A percentile compares a stretch with the other conserved stretches of the same genome.
phyloP scores from a whole-genome alignment of 2,888 invertebrate species.

The Andrena dorsata region DNA sequence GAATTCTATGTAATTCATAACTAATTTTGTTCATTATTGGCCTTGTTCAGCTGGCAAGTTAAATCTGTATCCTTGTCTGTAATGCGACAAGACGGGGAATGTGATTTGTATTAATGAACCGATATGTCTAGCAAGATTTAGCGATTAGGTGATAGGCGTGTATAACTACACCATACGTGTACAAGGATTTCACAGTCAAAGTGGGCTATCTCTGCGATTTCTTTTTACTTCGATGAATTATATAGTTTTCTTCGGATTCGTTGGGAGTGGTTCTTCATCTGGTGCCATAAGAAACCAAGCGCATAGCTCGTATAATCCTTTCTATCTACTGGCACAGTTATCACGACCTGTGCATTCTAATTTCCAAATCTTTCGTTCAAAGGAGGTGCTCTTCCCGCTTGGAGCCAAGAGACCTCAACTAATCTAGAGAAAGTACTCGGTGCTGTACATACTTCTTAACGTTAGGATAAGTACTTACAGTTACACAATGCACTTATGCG shows the following conservation, averaged over 20 bases:
- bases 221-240: slow-evolving; percentile 9
- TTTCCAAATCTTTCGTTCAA: not conserved
- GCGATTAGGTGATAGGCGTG: slow-evolving; percentile 9
- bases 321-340: not conserved
- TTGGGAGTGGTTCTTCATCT: slow-evolving; percentile 8
- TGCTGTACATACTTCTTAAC: slow-evolving; percentile 32
- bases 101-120: slow-evolving; percentile 18
- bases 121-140: slow-evolving; percentile 13
- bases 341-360: not conserved
- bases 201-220: not conserved
- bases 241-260: not conserved
- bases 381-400: not conserved
- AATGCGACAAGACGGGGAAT: slow-evolving; percentile 8
- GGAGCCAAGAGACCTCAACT: not conserved
- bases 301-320: slow-evolving; percentile 7
- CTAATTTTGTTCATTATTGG: not conserved
- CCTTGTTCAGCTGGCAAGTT: not conserved
- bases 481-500: slow-evolving; percentile 1
- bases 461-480: slow-evolving; percentile 24
- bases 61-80: slow-evolving; percentile 23
- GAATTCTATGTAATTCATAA: not conserved
- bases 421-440: not conserved
- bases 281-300: slow-evolving; percentile 34
- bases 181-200: slow-evolving; percentile 31
- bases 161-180: not conserved